Conservation (phyloP, 53 echinoderm and acorn worm species). For the Arbacia lixula region DNA sequence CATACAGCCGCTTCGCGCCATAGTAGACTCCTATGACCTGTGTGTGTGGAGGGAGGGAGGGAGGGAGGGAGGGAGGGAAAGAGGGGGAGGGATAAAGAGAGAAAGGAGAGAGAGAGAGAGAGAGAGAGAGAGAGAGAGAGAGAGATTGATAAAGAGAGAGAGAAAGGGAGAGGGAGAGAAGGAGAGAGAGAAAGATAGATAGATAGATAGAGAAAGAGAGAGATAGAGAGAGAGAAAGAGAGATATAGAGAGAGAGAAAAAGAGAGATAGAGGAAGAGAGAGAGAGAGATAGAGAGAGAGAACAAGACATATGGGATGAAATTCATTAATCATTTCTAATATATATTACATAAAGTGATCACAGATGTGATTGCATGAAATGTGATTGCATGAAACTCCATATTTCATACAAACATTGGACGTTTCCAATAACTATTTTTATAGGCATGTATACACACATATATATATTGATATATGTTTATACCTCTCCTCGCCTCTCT, state of each 20-base stretch:
- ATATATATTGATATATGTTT: no score
- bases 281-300: not conserved
- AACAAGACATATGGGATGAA: not conserved
- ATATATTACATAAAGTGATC: no score
- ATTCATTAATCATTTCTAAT: no score
- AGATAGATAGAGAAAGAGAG: constrained; percentile 20
- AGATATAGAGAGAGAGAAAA: not conserved
- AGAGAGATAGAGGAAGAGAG: not conserved
- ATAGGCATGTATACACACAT: no score
- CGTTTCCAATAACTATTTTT: no score
- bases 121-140: not conserved
- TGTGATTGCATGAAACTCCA: no score
- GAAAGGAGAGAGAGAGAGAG: not conserved
- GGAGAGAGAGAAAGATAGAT: not conserved
- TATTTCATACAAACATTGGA: no score
- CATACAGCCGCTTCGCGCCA: constrained; percentile 73
- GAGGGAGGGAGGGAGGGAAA: not conserved
- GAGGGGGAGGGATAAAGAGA: not conserved
- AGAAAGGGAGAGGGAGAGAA: constrained; percentile 7
- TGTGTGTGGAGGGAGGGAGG: not conserved
- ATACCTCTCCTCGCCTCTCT: no score
- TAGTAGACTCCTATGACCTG: constrained; percentile 92
- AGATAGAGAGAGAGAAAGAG: not conserved
- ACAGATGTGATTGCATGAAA: no score
- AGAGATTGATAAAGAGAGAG: not conserved